Conservation (phyloP, 2,888 invertebrate species). For the Orthonychiurus folsomi region DNA sequence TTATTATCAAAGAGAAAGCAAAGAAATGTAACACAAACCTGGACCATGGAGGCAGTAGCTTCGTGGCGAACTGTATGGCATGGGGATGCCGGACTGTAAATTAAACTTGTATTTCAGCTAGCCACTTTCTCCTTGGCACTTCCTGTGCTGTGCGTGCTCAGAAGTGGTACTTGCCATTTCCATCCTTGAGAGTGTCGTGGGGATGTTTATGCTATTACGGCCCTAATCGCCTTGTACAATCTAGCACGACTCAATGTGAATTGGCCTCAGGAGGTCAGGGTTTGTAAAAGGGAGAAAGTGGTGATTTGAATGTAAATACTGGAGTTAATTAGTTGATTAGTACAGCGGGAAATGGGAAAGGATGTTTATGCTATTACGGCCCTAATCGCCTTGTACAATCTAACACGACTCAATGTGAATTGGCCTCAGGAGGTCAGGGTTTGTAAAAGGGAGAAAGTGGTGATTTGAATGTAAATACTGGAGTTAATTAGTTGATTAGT, state of each 20-base stretch:
- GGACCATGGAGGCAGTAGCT: neutral
- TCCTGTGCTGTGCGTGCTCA: neutral
- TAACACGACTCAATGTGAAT: neutral
- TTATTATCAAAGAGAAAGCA: too few species aligned
- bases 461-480: too few species aligned
- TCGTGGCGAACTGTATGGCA: neutral
- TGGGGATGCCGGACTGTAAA: neutral
- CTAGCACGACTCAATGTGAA: neutral
- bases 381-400: neutral
- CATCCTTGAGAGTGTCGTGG: too few species aligned
- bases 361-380: neutral
- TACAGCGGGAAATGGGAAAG: too few species aligned
- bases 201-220: neutral
- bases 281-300: too few species aligned
- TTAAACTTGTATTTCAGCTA: neutral
- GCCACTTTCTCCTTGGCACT: neutral
- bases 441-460: too few species aligned
- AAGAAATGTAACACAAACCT: neutral
- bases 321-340: too few species aligned
- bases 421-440: too few species aligned
- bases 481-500: too few species aligned
- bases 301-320: too few species aligned
- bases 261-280: too few species aligned
- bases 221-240: neutral
- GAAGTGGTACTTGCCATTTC: neutral